These are phyloP conservation scores for Petrocephalus schoutedeni DNA, from an alignment of 2,797 vertebrate genomes.

Conservation along the genomic window DNA sequence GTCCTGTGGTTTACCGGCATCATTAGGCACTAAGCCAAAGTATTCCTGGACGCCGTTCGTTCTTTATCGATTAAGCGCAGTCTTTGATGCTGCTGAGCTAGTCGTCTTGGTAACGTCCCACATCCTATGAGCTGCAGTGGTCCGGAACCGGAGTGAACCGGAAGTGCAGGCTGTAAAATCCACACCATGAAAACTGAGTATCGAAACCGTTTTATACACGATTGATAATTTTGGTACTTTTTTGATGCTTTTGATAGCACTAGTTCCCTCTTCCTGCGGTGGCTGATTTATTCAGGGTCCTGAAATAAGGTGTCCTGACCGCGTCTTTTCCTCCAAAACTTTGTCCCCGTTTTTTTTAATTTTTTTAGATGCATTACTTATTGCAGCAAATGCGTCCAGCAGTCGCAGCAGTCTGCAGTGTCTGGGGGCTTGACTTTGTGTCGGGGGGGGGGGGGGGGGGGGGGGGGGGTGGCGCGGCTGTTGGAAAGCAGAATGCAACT, in stretches of 20 bases:
- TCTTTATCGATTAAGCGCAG: background rate
- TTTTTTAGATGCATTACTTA: background rate
- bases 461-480: too few relatives aligned
- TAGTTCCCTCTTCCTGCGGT: background rate
- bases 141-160: background rate
- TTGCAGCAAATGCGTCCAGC: background rate
- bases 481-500: background rate
- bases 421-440: background rate
- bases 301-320: background rate
- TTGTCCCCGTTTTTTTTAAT: background rate
- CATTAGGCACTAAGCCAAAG: background rate
- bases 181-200: background rate
- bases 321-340: background rate
- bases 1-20: background rate
- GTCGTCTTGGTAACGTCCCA: background rate
- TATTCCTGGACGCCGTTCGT: background rate
- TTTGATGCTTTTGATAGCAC: background rate
- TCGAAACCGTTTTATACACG: background rate
- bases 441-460: background rate
- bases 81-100: background rate
- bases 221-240: background rate
- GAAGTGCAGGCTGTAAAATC: background rate
- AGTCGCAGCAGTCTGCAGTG: background rate
- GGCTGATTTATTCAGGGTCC: background rate
- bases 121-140: background rate